Evolutionary conservation across 2,797 vertebrate species (phyloP).

Genomic region (Cossypha niveicapilla): DNA sequence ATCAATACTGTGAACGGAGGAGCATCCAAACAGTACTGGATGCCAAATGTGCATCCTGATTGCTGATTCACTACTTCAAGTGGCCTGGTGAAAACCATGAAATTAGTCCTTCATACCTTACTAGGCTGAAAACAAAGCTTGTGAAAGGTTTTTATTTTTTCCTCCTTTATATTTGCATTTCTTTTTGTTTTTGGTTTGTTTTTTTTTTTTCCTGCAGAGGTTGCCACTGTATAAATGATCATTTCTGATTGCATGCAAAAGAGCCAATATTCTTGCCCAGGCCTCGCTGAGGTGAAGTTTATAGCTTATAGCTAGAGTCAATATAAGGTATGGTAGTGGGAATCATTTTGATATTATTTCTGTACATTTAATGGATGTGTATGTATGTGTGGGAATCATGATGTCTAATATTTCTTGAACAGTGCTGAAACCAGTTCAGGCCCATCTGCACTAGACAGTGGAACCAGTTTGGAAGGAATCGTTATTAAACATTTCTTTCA

Average conservation of each 20-base stretch:
- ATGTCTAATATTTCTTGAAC: neutral
- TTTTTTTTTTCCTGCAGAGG: conserved; percentile 2
- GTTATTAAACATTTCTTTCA: neutral
- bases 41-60: neutral
- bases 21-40: conserved; percentile 7
- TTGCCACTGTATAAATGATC: conserved; percentile 63
- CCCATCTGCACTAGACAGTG: neutral
- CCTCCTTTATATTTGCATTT: neutral
- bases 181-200: neutral
- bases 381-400: conserved; percentile 31
- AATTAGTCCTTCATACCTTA: conserved; percentile 31
- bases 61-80: conserved; percentile 44
- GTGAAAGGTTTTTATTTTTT: conserved; percentile 50
- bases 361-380: conserved; percentile 39
- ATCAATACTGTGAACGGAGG: conserved; percentile 73
- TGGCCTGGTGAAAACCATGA: conserved; percentile 42
- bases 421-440: neutral
- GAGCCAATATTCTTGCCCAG: conserved; percentile 69
- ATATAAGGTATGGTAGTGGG: conserved; percentile 59
- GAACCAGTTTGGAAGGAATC: neutral
- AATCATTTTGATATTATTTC: conserved; percentile 56
- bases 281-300: conserved; percentile 67
- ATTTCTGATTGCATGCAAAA: conserved; percentile 66
- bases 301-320: conserved; percentile 63
- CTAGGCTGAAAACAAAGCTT: conserved; percentile 59